Evolutionary conservation across 2,888 invertebrate species (phyloP), one percentile per base, ranked within the genome.

Genomic region (Lissonota sp.): DNA sequence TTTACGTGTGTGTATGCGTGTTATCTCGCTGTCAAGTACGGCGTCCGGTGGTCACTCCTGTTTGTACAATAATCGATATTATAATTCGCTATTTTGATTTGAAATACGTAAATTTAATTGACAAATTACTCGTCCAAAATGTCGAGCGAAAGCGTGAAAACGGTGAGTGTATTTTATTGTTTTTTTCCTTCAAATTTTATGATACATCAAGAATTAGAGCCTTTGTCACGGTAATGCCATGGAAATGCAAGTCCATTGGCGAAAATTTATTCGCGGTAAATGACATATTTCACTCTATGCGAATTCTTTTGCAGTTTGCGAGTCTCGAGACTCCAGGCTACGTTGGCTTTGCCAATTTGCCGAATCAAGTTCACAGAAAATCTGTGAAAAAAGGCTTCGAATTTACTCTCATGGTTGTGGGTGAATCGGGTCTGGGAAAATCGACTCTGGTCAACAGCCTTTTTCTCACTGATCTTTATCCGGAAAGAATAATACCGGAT

Each of bases 361-460:
- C 99, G 1, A 98, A 99, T 93, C 99, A 99, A 93, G 98, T 99
- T 39, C 98, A 99, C 92, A 94, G 99, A 83, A 99, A 99, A 93
- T 98, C 98, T 0, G 99, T 99, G 71, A 99, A 99, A 93, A 99
- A 98, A 91, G 99, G 99, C 26, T 99, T 99, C 91, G 99, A 99
- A 93, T 99, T 99, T 92, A 99, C 99, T 0, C 93, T 99, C 8
- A 99, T 99, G 99, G 98, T 99, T 73, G 98, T 98, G 6, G 98
- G 98, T 49, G 95, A 96, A 91, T 96, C 96, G 86, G 98, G 99
- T 0, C 93, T 99, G 51, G 99, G 99, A 46, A 99, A 99, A 93
- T 98, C 98, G 0, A 99, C 99, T 0, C 94, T 99, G 63, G 98
- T 99, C 66, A 99, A 99, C 93, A 98, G 98, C 82, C 94, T 99